Evolutionary conservation across 2,797 vertebrate genomes (phyloP).

Genomic region (Leucoraja ocellata): DNA sequence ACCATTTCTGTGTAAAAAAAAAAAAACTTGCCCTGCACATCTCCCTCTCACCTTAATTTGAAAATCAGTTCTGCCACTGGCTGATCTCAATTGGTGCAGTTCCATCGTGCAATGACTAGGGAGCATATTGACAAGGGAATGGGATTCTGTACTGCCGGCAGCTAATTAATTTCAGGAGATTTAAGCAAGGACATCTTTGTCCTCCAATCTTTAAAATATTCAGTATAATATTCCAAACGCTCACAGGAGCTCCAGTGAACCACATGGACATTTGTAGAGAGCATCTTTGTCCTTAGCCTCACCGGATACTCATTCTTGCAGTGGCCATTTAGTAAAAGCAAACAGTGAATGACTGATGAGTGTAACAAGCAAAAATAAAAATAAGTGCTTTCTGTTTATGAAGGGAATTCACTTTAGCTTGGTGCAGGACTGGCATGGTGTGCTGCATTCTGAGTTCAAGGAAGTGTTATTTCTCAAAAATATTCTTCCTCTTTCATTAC

Average conservation of each 20-base stretch:
- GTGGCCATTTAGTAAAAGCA: not conserved
- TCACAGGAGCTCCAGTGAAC: not conserved
- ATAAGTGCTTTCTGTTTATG: not conserved
- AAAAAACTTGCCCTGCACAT: no score
- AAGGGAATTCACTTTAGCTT: not conserved
- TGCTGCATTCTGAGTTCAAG: no score
- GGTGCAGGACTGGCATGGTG: not conserved
- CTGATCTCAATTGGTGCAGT: not conserved
- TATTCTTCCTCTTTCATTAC: not conserved
- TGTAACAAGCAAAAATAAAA: not conserved
- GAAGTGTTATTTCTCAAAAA: not conserved
- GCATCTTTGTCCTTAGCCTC: not conserved
- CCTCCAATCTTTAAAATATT: not conserved
- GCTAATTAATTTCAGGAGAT: not conserved
- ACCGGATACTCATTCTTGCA: not conserved
- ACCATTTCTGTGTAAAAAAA: no score
- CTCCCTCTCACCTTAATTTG: not conserved
- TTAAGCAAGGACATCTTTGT: not conserved
- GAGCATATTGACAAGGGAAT: not conserved
- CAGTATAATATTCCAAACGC: not conserved
- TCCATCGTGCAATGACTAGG: not conserved
- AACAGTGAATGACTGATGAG: not conserved
- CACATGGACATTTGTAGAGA: not conserved
- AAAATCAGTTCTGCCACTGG: not conserved
- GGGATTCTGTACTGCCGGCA: not conserved